Conservation (phyloP, 2,113 vertebrate genomes). For the Nibea coibor region DNA sequence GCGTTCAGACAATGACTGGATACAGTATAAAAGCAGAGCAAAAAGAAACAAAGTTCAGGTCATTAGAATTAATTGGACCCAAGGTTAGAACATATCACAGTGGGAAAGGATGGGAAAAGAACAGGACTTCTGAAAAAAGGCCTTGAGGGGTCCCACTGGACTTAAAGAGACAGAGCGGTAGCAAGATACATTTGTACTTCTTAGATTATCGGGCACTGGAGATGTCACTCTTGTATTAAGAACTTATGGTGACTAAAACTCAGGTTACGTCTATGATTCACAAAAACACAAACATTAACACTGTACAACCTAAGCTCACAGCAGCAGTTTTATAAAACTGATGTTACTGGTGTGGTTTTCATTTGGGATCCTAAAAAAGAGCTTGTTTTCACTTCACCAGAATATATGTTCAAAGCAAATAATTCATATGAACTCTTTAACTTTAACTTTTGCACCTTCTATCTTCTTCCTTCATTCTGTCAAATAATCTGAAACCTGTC, state of each 20-base stretch:
- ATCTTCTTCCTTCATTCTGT: conserved; percentile 30
- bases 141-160: not conserved
- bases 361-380: conserved; percentile 42
- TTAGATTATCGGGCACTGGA: not conserved
- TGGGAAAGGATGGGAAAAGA: conserved; percentile 36
- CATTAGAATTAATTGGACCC: conserved; percentile 64
- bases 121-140: conserved; percentile 16
- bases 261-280: not conserved
- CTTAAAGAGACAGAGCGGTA: not conserved
- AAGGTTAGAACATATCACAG: conserved; percentile 62
- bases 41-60: conserved; percentile 60
- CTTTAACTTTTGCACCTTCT: conserved; percentile 62
- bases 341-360: conserved; percentile 55
- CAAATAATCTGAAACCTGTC: conserved; percentile 70
- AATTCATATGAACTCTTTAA: conserved; percentile 64
- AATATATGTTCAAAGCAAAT: conserved; percentile 69
- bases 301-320: not conserved
- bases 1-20: conserved; percentile 66
- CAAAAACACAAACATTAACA: not conserved
- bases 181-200: not conserved
- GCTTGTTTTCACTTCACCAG: conserved; percentile 29
- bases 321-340: not conserved
- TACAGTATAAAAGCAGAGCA: conserved; percentile 46
- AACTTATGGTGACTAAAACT: not conserved
- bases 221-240: not conserved